A percentile compares a stretch with the other conserved stretches of the same genome.
These are phyloP conservation scores for Drosophila eohydei DNA, from an alignment of 2,888 invertebrate genomes.

Conservation along the genomic window DNA sequence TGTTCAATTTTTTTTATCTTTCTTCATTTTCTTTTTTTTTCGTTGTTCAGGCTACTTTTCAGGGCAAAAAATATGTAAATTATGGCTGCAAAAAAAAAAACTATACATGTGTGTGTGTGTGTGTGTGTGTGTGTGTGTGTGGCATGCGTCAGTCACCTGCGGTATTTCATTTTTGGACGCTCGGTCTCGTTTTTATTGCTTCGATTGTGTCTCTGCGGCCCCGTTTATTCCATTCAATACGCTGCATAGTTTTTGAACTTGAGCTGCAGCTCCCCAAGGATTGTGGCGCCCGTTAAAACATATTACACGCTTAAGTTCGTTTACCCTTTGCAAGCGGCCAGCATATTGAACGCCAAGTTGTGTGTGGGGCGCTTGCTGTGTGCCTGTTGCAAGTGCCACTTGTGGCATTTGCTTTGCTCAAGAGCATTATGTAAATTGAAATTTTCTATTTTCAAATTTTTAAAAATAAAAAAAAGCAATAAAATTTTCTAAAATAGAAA, in stretches of 20 bases:
- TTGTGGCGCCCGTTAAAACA: constrained; percentile 34
- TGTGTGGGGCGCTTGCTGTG: background rate
- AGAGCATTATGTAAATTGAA: background rate
- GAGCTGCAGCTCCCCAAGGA: constrained; percentile 43
- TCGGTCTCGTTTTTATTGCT: constrained; percentile 69
- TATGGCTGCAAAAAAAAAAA: constrained; percentile 47
- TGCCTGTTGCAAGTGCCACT: constrained; percentile 5
- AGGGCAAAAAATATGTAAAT: constrained; percentile 73
- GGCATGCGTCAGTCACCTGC: constrained; percentile 80
- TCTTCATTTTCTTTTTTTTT: background rate
- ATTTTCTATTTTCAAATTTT: background rate
- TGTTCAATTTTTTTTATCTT: constrained; percentile 60
- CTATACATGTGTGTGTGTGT: constrained; percentile 15
- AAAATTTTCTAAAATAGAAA: background rate
- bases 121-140: constrained; percentile 38
- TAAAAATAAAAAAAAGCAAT: background rate
- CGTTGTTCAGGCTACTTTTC: constrained; percentile 47
- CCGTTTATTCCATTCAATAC: constrained; percentile 15
- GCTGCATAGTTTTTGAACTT: constrained; percentile 52
- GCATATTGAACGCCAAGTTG: constrained; percentile 6
- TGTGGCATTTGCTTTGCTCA: background rate
- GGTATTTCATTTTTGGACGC: constrained; percentile 65
- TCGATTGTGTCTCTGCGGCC: constrained; percentile 16
- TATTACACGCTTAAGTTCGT: constrained; percentile 30
- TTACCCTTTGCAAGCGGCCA: constrained; percentile 4